Evolutionary conservation across 2,888 invertebrate species (phyloP).

Genomic region (Dolomedes plantarius): DNA sequence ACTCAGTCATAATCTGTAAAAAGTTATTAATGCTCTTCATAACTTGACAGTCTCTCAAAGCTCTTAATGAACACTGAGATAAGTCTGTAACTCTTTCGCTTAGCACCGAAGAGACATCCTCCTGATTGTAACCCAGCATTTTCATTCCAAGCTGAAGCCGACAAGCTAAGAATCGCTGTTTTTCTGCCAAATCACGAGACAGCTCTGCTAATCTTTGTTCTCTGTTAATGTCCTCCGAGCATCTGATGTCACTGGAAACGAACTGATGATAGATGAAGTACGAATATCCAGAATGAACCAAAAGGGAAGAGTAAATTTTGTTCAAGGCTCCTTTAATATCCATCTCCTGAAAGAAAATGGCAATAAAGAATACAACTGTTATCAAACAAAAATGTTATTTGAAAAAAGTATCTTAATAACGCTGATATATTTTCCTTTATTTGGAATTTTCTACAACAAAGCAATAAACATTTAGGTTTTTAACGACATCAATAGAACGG

Average conservation of each 20-base stretch:
- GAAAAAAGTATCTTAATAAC: too few species aligned
- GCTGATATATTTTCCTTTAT: too few species aligned
- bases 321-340: slow-evolving; percentile 32
- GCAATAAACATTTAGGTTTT: too few species aligned
- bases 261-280: slow-evolving; percentile 52
- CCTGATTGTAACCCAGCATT: slow-evolving; percentile 32
- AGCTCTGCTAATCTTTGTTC: slow-evolving; percentile 25
- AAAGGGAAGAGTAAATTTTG: slow-evolving; percentile 41
- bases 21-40: slow-evolving; percentile 33
- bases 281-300: slow-evolving; percentile 42
- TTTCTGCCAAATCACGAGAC: slow-evolving; percentile 35
- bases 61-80: slow-evolving; percentile 35
- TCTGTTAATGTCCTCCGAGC: slow-evolving; percentile 8
- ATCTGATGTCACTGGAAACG: background rate
- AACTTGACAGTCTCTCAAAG: slow-evolving; percentile 53
- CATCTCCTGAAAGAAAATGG: slow-evolving; percentile 45
- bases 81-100: slow-evolving; percentile 23
- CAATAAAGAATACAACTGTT: too few species aligned
- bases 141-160: slow-evolving; percentile 24
- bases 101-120: slow-evolving; percentile 15
- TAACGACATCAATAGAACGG: too few species aligned
- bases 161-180: slow-evolving; percentile 54
- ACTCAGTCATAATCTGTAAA: slow-evolving; percentile 9
- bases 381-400: too few species aligned
- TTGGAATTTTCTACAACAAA: too few species aligned